Percentiles rank a stretch among this genome's conserved stretches.
Conservation (phyloP, 2,113 vertebrate genomes). For the Mixornis gularis region DNA sequence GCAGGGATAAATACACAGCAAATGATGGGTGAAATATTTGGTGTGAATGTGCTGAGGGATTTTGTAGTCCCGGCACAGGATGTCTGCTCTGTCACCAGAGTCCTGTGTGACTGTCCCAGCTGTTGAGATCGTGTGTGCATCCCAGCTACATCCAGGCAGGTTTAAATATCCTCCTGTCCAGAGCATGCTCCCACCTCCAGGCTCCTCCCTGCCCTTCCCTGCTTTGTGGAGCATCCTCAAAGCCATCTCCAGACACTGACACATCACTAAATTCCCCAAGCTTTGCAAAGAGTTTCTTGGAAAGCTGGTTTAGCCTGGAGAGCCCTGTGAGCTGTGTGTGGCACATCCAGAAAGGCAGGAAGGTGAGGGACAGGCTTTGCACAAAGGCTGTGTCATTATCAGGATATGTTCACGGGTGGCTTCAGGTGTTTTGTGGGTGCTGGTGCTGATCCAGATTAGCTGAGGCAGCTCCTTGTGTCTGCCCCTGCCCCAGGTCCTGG, state of each 20-base stretch:
- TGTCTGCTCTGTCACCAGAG: not conserved
- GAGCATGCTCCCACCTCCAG: not conserved
- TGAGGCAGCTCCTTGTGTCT: not conserved
- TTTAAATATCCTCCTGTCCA: not conserved
- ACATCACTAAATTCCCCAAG: not conserved
- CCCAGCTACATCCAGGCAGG: not conserved
- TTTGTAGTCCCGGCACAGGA: not conserved
- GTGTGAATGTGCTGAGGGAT: not conserved
- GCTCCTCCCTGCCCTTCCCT: not conserved
- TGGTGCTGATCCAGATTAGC: not conserved
- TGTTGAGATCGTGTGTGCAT: not conserved
- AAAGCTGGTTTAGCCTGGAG: not conserved
- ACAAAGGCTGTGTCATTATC: not conserved
- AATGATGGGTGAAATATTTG: not conserved
- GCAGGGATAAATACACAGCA: not conserved
- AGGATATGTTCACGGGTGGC: not conserved
- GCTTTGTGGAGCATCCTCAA: not conserved
- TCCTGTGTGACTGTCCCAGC: not conserved
- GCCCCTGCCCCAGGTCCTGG: not conserved
- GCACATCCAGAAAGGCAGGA: not conserved
- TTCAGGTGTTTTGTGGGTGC: not conserved
- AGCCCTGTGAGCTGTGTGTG: not conserved
- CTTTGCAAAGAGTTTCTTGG: not conserved
- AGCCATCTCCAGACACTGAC: not conserved
- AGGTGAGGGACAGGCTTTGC: fast-evolving